A percentile compares a stretch with the other conserved stretches of the same genome.
Conservation (phyloP, 30 jellyfish, hydroid and myxozoan species). For the Rhopilema esculentum region DNA sequence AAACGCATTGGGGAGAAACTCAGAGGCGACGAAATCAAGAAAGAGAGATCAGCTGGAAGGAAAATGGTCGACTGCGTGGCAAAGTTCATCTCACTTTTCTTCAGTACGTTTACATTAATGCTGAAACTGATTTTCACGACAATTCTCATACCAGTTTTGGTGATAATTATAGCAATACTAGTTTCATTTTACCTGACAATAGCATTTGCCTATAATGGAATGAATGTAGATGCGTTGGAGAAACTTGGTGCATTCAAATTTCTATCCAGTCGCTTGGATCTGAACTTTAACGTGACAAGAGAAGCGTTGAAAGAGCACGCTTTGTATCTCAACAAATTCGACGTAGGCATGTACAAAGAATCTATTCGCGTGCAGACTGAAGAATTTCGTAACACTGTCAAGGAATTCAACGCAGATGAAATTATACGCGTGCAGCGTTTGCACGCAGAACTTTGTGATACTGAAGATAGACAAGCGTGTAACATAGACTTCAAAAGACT, state of each 20-base stretch:
- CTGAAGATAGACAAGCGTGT: slow-evolving; percentile 9
- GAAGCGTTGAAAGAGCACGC: slow-evolving; percentile 52
- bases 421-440: slow-evolving; percentile 41
- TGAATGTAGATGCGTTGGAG: slow-evolving; percentile 42
- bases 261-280: slow-evolving; percentile 50
- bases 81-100: slow-evolving; percentile 19
- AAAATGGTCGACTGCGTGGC: slow-evolving; percentile 37
- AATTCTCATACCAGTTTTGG: slow-evolving; percentile 37
- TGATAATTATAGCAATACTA: background rate
- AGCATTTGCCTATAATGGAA: slow-evolving; percentile 49
- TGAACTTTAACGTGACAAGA: slow-evolving; percentile 22
- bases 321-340: slow-evolving; percentile 20
- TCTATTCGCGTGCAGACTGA: slow-evolving; percentile 31
- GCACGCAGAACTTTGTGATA: slow-evolving; percentile 53
- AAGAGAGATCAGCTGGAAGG: slow-evolving; percentile 31
- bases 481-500: slow-evolving; percentile 19
- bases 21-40: background rate
- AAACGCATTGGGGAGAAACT: background rate
- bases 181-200: slow-evolving; percentile 32
- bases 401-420: slow-evolving; percentile 58
- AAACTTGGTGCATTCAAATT: slow-evolving; percentile 51
- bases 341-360: slow-evolving; percentile 48
- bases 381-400: slow-evolving; percentile 43
- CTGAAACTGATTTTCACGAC: slow-evolving; percentile 47
- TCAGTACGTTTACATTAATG: background rate